Base-by-base conservation (phyloP, 2,113 vertebrate species). In the Synodontis membranacea region DNA sequence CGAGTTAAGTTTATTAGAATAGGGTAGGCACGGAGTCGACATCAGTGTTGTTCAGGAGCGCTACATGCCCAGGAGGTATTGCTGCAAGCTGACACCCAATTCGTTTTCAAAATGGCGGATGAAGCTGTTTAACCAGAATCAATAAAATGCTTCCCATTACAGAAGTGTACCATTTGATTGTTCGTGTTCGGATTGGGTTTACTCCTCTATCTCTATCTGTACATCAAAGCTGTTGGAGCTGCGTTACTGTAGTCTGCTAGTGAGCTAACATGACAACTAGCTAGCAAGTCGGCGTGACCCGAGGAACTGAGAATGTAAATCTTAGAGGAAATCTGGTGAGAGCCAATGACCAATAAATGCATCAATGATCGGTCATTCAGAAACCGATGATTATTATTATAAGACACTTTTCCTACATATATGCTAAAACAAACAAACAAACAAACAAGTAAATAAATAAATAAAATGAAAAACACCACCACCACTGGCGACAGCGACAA, bases 1-100 rank as follows among this genome's bases (percentile, higher is more conserved):
- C 64, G 80, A 82, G 80, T 82, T 82, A 82, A 82, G 80, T 82
- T 64, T 82, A 82, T 82, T 64, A 82, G 80, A 80, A 6, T 10
- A 82, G 42, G 80, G 39, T 17, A 64, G 80, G 80, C 28, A 48
- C 21, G 46, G 80, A 64, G 58, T 62, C 37, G 80, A 62, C 54
- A 81, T 62, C 42, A 64, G 42, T 82, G 80, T 82, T 82, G 39
- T 82, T 64, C 42, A 31, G 58, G 0, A 82, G 80, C 48, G 64
- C 58, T 82, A 31, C 28, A 46, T 64, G 42, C 80, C 80, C 58
- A 64, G 80, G 48, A 82, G 80, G 80, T 82, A 82, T 82, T 82
- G 80, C 58, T 64, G 80, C 58, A 64, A 82, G 31, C 58, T 64
- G 58, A 82, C 58, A 82, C 80, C 80, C 60, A 48, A 82, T 48